phyloP scores from a whole-genome alignment of 2,888 invertebrate genomes.

The Bellardia pandia region DNA sequence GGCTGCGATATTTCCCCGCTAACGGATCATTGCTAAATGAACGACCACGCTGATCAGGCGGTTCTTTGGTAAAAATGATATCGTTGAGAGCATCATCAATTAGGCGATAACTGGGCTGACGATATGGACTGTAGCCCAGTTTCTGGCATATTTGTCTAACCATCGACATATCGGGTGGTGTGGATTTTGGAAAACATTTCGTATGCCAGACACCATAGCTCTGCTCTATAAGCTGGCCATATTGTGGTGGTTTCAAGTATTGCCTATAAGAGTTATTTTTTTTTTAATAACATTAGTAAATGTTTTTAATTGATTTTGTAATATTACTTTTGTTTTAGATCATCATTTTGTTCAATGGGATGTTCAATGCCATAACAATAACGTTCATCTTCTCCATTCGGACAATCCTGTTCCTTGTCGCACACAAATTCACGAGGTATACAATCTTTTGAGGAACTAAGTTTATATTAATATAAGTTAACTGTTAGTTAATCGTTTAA shows the following conservation, averaged over 20 bases:
- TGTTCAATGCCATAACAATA: constrained; percentile 86
- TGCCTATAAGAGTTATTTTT: constrained; percentile 42
- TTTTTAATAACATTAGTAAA: neutral
- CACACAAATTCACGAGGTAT: constrained; percentile 90
- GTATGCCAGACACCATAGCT: constrained; percentile 90
- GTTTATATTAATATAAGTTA: constrained; percentile 18
- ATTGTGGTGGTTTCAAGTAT: constrained; percentile 80
- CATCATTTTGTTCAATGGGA: constrained; percentile 72
- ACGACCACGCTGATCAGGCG: constrained; percentile 76
- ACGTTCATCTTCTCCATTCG: constrained; percentile 89
- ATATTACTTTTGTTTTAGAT: constrained; percentile 55
- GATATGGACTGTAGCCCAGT: constrained; percentile 86
- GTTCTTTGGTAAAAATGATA: constrained; percentile 78
- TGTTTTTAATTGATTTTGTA: neutral
- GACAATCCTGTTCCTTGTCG: constrained; percentile 90
- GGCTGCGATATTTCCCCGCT: constrained; percentile 78
- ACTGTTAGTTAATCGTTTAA: neutral
- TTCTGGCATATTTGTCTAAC: constrained; percentile 86
- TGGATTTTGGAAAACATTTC: constrained; percentile 87
- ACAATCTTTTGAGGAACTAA: constrained; percentile 85
- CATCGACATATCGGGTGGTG: constrained; percentile 85
- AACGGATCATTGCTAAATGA: constrained; percentile 77
- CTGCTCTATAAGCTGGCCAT: constrained; percentile 88
- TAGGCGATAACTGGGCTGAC: constrained; percentile 80
- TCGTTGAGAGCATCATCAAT: constrained; percentile 80